phyloP scores from a whole-genome alignment of 2,888 invertebrate genomes.

The Andrena camellia region DNA sequence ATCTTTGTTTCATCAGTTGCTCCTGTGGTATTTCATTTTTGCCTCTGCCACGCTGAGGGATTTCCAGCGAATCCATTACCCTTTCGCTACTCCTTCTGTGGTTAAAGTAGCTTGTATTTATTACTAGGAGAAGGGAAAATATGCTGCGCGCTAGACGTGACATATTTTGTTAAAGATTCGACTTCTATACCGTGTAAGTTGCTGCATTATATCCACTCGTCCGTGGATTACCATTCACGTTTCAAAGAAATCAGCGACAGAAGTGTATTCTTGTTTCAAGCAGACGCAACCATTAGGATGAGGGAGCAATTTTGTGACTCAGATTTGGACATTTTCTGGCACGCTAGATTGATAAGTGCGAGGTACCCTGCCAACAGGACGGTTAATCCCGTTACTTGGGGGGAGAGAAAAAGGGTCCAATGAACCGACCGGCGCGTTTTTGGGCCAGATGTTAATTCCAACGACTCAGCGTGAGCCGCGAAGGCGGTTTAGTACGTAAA shows the following conservation, averaged over 20 bases:
- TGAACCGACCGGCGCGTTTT: conserved; percentile 73
- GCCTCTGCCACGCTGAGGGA: too few relatives aligned
- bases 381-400: conserved; percentile 52
- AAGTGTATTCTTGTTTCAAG: neutral
- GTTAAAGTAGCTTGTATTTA: too few relatives aligned
- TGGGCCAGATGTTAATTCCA: conserved; percentile 83
- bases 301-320: conserved; percentile 9
- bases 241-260: neutral
- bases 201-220: neutral
- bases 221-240: neutral
- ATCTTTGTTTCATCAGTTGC: neutral
- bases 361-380: conserved; percentile 28
- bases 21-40: too few relatives aligned
- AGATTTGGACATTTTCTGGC: conserved; percentile 18
- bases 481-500: conserved; percentile 84
- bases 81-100: too few relatives aligned
- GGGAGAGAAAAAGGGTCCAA: conserved; percentile 62
- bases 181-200: neutral
- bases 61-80: too few relatives aligned
- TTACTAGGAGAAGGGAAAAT: too few relatives aligned
- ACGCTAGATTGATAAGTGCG: conserved; percentile 27
- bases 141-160: too few relatives aligned
- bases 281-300: neutral
- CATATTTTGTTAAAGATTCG: too few relatives aligned
- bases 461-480: conserved; percentile 83